A percentile compares a stretch with the other conserved stretches of the same genome.
These are phyloP conservation scores for Mellilla xanthometata DNA, from an alignment of 2,888 invertebrate species.

Conservation along the genomic window DNA sequence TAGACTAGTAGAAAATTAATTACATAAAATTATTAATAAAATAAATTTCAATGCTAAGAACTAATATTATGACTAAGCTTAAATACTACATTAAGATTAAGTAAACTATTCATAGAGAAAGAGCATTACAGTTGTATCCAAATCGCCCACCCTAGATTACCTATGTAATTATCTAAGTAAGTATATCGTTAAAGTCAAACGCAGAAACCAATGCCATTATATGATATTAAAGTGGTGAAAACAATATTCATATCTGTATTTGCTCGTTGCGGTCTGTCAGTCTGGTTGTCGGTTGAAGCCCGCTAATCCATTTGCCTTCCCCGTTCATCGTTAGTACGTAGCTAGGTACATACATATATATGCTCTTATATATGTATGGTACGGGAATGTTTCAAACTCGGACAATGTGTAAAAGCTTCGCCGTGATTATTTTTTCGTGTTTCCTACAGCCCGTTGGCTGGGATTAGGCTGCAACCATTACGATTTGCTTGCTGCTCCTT, in stretches of 20 bases:
- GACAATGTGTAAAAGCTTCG: constrained; percentile 42
- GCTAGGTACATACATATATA: neutral
- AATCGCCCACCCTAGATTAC: too few relatives aligned
- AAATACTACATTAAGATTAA: too few relatives aligned
- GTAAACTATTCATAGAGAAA: too few relatives aligned
- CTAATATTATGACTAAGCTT: too few relatives aligned
- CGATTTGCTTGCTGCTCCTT: constrained; percentile 9
- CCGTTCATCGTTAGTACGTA: constrained; percentile 33
- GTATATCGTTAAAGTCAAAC: too few relatives aligned
- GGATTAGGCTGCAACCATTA: constrained; percentile 17
- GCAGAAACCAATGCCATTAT: too few relatives aligned
- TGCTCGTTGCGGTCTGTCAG: constrained; percentile 33
- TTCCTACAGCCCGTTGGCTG: constrained; percentile 2
- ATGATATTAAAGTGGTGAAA: too few relatives aligned
- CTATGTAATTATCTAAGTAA: too few relatives aligned
- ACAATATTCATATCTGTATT: constrained; percentile 23
- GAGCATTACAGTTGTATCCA: too few relatives aligned
- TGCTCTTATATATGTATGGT: constrained; percentile 42
- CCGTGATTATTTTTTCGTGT: constrained; percentile 37
- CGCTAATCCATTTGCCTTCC: constrained; percentile 70
- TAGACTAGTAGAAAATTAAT: too few relatives aligned
- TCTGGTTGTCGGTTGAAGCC: constrained; percentile 51
- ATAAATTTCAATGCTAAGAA: too few relatives aligned
- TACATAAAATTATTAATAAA: too few relatives aligned
- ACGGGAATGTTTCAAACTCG: constrained; percentile 44